Base-by-base conservation (phyloP, 2,888 invertebrate genomes). In the Sericinus montela region DNA sequence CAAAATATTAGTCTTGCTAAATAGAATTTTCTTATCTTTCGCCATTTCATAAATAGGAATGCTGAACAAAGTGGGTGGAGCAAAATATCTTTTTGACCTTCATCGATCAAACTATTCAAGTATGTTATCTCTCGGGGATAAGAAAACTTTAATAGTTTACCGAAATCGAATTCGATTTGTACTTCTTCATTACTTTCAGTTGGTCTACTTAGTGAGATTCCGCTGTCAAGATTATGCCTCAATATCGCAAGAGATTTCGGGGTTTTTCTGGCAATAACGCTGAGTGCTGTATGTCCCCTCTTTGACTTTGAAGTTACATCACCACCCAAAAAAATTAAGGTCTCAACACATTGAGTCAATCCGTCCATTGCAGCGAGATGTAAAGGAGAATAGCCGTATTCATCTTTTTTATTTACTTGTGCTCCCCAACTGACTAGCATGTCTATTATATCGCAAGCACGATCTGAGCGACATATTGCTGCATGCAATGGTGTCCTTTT, bases 41-140 rank as follows among this genome's bases (percentile, higher is more conserved):
- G 93, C 97, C 97, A 97, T 71, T 97, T 97, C 67, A 97, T 91
- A 75, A 96, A 94, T 6, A 97, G 85, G 77, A 97, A 97, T 0
- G 96, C 95, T 9, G 96, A 94, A 71, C 96, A 96, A 1, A 97
- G 78, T 0, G 97, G 97, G 86, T 97, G 97, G 58, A 94, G 91
- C 37, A 97, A 80, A 57, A 97, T 94, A 65, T 95, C 95, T 72
- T 96, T 96, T 70, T 96, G 96, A 0, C 96, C 96, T 79, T 96
- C 96, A 67, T 95, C 95, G 16, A 97, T 93, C 63, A 96, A 93
- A 23, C 94, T 95, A 63, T 96, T 95, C 48, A 97, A 83, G 75
- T 96, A 95, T 55, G 95, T 94, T 14, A 96, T 95, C 82, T 97
- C 96, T 19, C 95, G 91, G 1, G 94, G 94, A 73, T 95, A 94